A percentile compares a stretch with the other conserved stretches of the same genome.
Evolutionary conservation across 2,888 invertebrate species (phyloP).

Genomic region (Axea sp.): DNA sequence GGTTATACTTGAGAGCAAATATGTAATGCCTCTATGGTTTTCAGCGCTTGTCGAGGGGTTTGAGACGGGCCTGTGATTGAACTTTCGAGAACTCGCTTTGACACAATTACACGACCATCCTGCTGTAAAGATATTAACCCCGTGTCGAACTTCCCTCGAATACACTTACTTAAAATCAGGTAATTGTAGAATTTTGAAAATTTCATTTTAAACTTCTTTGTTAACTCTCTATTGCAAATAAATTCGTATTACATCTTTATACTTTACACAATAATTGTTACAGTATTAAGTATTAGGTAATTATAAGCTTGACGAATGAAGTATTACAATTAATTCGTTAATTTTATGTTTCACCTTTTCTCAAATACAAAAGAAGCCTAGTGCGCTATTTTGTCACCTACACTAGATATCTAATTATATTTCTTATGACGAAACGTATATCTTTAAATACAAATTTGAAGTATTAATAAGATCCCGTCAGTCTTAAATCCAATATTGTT

Average conservation of each 20-base stretch:
- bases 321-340: too few species aligned
- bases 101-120: constrained; percentile 77
- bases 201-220: constrained; percentile 28
- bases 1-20: constrained; percentile 78
- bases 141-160: constrained; percentile 50
- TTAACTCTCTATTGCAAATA: not conserved
- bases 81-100: constrained; percentile 78
- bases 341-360: too few species aligned
- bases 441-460: constrained; percentile 32
- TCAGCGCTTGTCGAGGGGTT: constrained; percentile 67
- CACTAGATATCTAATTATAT: constrained; percentile 26
- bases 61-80: constrained; percentile 74
- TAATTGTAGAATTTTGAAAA: constrained; percentile 35
- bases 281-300: too few species aligned
- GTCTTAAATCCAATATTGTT: constrained; percentile 46
- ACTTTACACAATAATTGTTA: too few species aligned
- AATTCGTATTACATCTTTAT: not conserved
- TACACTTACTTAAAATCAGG: constrained; percentile 40
- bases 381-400: not conserved
- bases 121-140: constrained; percentile 65
- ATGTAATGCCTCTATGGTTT: constrained; percentile 79
- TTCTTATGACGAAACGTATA: constrained; percentile 25
- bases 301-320: too few species aligned
- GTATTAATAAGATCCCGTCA: constrained; percentile 34
- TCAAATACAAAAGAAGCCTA: too few species aligned